A percentile compares a stretch with the other conserved stretches of the same genome.
phyloP scores from a whole-genome alignment of 2,888 invertebrate species.

The Hermaeophaga mercurialis region DNA sequence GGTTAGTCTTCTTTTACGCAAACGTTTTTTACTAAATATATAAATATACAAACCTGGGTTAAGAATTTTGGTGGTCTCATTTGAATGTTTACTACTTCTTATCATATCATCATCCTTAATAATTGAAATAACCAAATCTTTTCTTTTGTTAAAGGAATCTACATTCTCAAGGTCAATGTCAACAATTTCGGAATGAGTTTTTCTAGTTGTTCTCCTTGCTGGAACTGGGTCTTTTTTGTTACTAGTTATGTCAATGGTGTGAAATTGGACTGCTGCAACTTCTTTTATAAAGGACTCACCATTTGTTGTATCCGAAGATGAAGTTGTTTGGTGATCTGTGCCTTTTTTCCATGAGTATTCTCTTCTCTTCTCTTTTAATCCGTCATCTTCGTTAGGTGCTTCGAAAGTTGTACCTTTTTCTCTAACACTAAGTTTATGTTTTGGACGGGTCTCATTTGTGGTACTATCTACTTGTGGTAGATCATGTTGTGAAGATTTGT shows the following conservation, averaged over 20 bases:
- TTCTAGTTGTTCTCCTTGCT: neutral
- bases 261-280: constrained; percentile 28
- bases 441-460: neutral
- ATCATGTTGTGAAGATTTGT: neutral
- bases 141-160: neutral
- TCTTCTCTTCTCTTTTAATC: neutral
- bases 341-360: neutral
- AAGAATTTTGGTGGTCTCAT: too few species aligned
- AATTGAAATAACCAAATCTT: neutral
- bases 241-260: constrained; percentile 4
- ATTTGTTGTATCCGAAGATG: constrained; percentile 28
- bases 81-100: too few species aligned
- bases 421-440: neutral
- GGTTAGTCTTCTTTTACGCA: too few species aligned
- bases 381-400: neutral
- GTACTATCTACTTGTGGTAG: neutral
- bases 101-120: too few species aligned
- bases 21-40: too few species aligned
- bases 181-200: neutral
- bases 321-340: constrained; percentile 1
- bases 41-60: too few species aligned
- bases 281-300: constrained; percentile 25
- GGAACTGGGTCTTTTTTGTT: constrained; percentile 17
- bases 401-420: neutral
- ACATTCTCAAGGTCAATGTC: neutral